These are phyloP conservation scores for Montifringilla adamsi DNA, from an alignment of 2,113 vertebrate genomes.

Conservation along the genomic window DNA sequence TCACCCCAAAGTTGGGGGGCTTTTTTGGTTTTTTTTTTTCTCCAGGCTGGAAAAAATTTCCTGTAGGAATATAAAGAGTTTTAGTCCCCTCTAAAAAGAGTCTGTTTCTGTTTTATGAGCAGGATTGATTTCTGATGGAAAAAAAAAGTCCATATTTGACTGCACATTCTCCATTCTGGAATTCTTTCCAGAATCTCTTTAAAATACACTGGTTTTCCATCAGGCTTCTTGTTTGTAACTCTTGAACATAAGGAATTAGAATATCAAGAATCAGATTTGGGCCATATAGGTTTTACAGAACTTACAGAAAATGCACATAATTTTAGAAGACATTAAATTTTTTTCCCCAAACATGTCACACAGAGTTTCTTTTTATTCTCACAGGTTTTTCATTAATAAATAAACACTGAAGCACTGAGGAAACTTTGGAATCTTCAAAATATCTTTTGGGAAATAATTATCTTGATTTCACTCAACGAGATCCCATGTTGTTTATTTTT, in stretches of 20 bases:
- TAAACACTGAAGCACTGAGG: not conserved
- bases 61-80: not conserved
- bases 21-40: not conserved
- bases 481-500: not conserved
- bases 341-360: not conserved
- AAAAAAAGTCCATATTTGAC: not conserved
- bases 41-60: too few relatives aligned
- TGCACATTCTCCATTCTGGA: not conserved
- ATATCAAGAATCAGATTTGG: not conserved
- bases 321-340: not conserved
- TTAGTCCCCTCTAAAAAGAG: not conserved
- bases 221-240: not conserved
- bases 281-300: not conserved
- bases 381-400: not conserved
- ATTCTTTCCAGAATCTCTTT: not conserved
- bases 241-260: not conserved
- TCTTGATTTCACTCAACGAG: not conserved
- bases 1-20: not conserved
- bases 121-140: not conserved
- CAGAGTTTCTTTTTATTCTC: not conserved
- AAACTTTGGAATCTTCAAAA: not conserved
- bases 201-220: not conserved
- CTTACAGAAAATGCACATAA: not conserved
- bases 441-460: not conserved
- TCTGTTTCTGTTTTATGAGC: not conserved